These are phyloP conservation scores for Thymelicus lineola DNA, from an alignment of 2,888 invertebrate genomes.

Conservation along the genomic window DNA sequence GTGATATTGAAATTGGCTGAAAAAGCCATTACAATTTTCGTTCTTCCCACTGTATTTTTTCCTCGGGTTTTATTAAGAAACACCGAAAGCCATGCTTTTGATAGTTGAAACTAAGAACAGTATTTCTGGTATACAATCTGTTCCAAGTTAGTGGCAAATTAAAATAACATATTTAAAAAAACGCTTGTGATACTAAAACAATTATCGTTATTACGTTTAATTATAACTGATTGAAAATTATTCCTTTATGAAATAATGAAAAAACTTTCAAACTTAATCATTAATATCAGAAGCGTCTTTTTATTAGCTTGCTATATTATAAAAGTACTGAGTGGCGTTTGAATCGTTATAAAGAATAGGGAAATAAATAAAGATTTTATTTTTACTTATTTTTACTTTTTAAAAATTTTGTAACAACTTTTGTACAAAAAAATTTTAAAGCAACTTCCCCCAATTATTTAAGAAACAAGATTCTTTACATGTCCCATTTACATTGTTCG, in stretches of 20 bases:
- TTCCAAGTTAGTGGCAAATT: slow-evolving; percentile 28
- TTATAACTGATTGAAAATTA: not conserved
- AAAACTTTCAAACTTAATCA: too few relatives aligned
- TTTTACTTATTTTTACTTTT: too few relatives aligned
- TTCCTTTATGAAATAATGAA: not conserved
- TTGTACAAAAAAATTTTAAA: too few relatives aligned
- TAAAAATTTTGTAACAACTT: too few relatives aligned
- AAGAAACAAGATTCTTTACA: too few relatives aligned
- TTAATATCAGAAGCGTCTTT: slow-evolving; percentile 58
- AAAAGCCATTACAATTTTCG: not conserved
- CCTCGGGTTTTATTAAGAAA: slow-evolving; percentile 16
- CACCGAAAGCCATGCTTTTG: slow-evolving; percentile 35
- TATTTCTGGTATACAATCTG: not conserved
- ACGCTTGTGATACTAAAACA: slow-evolving; percentile 8
- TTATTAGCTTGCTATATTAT: slow-evolving; percentile 29
- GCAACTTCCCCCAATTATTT: too few relatives aligned
- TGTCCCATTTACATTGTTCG: too few relatives aligned
- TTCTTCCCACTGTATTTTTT: not conserved
- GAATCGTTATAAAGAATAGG: not conserved
- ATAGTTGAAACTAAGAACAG: slow-evolving; percentile 9
- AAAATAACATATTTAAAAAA: slow-evolving; percentile 11
- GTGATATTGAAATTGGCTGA: slow-evolving; percentile 53
- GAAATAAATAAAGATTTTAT: too few relatives aligned
- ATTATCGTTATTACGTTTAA: not conserved
- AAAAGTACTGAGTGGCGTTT: slow-evolving; percentile 18